Conservation (phyloP, 1,140 invertebrate species). For the Rhyzopertha dominica region DNA sequence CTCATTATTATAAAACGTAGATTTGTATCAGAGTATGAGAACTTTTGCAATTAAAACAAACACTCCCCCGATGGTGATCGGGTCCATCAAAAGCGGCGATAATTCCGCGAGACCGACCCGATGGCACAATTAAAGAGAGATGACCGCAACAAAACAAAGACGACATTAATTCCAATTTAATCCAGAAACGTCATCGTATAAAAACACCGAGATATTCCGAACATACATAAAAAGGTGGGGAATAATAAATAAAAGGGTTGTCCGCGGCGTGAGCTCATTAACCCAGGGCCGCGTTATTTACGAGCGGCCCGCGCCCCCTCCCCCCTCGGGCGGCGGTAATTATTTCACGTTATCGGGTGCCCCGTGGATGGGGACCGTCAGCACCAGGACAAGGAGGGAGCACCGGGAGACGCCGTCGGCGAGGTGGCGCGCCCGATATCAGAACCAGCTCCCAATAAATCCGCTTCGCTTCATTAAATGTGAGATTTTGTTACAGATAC, state of each 20-base stretch:
- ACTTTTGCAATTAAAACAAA: too few relatives aligned
- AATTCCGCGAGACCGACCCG: slow-evolving; percentile 3
- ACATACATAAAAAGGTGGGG: slow-evolving; percentile 21
- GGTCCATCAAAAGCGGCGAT: too few relatives aligned
- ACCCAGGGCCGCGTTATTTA: slow-evolving; percentile 15
- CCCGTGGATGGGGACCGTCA: too few relatives aligned
- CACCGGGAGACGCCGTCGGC: neutral
- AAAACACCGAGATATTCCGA: slow-evolving; percentile 11
- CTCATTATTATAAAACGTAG: too few relatives aligned
- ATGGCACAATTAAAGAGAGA: slow-evolving; percentile 10
- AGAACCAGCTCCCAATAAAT: neutral
- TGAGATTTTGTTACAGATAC: slow-evolving; percentile 35
- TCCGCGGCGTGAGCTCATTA: slow-evolving; percentile 25
- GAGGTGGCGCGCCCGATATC: neutral
- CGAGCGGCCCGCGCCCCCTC: slow-evolving; percentile 8
- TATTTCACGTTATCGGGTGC: slow-evolving; percentile 20
- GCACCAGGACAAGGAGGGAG: too few relatives aligned
- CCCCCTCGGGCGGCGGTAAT: slow-evolving; percentile 12
- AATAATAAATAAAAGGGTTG: slow-evolving; percentile 28
- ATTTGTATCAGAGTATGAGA: too few relatives aligned
- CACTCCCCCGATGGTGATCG: too few relatives aligned
- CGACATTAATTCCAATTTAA: slow-evolving; percentile 21
- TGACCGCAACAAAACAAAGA: slow-evolving; percentile 10
- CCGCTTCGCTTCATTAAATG: slow-evolving; percentile 32
- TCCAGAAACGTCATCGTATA: slow-evolving; percentile 23